Base-by-base conservation (phyloP, 2,113 vertebrate species). In the Regulus satrapa region DNA sequence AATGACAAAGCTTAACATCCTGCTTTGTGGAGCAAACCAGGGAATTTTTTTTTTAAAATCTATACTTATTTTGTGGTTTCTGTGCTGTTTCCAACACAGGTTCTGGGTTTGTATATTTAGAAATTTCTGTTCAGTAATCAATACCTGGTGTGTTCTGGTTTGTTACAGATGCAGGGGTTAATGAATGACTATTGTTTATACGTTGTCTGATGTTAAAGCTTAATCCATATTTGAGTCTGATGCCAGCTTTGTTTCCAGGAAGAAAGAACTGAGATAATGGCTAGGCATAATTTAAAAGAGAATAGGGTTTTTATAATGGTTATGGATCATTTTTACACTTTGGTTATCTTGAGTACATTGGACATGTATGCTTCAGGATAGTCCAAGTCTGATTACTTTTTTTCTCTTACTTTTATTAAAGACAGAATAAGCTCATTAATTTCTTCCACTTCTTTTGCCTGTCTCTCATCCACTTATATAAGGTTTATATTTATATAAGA, bases 241-340 rank as follows among this genome's bases (percentile, higher is more conserved):
- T 17, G 14, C 26, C 64, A 94, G 55, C 48, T 92, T 82, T 95
- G 38, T 89, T 90, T 79, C 88, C 79, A 86, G 64, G 64, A 52
- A 88, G 40, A 94, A 85, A 61, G 59, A 82, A 38, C 69, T 79
- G 54, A 85, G 52, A 80, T 89, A 95, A 90, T 67, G 34, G 18
- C 24, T 43, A 67, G 23, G 45, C 48, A 89, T 94, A 91, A 76
- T 88, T 88, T 63, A 83, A 72, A 80, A 85, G n/a, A 82, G 74
- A 85, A 78, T 23, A 55, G 10, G 6, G 10, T 14, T 93, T 94
- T 77, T 40, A 49, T 66, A 89, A 56, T 38, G 51, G 81, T 41
- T 81, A 78, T 88, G 76, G 40, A 89, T 95, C 25, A 88, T 85
- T 94, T 94, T 87, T 91, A 77, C 77, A 56, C 64, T 79, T 92